Evolutionary conservation across 2,888 invertebrate genomes (phyloP).

Genomic region (Adelphocoris suturalis): DNA sequence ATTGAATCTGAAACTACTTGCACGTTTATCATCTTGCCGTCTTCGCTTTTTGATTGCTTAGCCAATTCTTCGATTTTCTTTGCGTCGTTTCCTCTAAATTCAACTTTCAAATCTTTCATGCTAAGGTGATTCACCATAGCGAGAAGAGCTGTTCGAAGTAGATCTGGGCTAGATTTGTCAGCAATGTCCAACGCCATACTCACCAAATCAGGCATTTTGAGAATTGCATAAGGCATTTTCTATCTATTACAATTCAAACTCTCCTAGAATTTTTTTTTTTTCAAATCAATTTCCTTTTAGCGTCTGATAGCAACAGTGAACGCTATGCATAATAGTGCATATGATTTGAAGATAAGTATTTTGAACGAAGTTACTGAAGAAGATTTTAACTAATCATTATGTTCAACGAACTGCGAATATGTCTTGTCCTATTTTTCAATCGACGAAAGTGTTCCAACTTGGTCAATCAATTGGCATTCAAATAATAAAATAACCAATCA

Average conservation of each 20-base stretch:
- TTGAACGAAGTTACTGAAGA: too few relatives aligned
- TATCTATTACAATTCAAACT: background rate
- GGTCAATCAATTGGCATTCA: too few relatives aligned
- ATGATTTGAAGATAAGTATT: too few relatives aligned
- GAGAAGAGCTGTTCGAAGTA: constrained; percentile 59
- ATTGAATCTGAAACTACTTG: constrained; percentile 29
- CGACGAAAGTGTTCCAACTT: too few relatives aligned
- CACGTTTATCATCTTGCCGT: background rate
- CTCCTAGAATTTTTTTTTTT: background rate
- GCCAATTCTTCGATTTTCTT: constrained; percentile 70
- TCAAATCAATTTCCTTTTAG: background rate
- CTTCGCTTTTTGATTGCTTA: constrained; percentile 17
- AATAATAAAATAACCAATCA: too few relatives aligned
- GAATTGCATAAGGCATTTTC: constrained; percentile 11
- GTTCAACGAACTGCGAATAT: too few relatives aligned
- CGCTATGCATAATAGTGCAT: too few relatives aligned
- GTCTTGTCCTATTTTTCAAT: too few relatives aligned
- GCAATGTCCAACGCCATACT: background rate
- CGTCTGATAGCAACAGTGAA: background rate
- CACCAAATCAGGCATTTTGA: constrained; percentile 55
- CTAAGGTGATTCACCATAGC: constrained; percentile 68
- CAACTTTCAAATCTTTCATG: constrained; percentile 67
- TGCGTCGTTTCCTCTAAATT: constrained; percentile 72
- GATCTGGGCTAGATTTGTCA: background rate
- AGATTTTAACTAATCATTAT: too few relatives aligned